phyloP scores from a whole-genome alignment of 92 coral and sea anemone genomes.

The Siderastrea radians region DNA sequence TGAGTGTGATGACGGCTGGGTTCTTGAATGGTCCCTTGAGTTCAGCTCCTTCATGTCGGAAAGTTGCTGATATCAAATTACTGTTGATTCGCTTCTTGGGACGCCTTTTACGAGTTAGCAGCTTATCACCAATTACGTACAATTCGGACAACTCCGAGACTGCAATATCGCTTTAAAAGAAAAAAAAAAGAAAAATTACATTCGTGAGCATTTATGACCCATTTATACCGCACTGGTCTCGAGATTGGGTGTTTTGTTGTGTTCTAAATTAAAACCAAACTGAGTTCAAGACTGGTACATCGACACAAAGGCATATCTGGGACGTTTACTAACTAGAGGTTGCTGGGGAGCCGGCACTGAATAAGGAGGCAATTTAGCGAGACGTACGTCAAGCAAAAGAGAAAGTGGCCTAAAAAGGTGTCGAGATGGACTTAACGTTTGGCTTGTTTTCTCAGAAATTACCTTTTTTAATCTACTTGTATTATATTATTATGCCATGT shows the following conservation, averaged over 20 bases:
- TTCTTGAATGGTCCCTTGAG: constrained; percentile 38
- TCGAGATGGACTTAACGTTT: too few species aligned
- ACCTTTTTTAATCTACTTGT: too few species aligned
- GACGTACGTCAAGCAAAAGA: too few species aligned
- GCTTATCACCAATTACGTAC: constrained; percentile 74
- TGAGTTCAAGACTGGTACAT: too few species aligned
- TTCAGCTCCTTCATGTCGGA: not conserved
- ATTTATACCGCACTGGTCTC: not conserved
- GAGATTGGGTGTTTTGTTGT: not conserved
- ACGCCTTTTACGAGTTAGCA: constrained; percentile 60
- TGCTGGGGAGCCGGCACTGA: too few species aligned
- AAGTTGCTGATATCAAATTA: constrained; percentile 45
- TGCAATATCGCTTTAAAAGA: constrained; percentile 50
- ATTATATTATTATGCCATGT: too few species aligned
- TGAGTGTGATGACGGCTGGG: constrained; percentile 68
- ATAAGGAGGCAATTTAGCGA: too few species aligned
- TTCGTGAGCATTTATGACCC: not conserved
- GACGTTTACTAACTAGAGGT: too few species aligned
- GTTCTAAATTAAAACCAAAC: too few species aligned
- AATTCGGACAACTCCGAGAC: constrained; percentile 70
- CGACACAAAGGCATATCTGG: too few species aligned
- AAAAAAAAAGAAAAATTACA: not conserved
- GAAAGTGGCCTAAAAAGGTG: too few species aligned
- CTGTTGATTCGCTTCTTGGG: constrained; percentile 65
- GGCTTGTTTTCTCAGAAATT: too few species aligned